Conservation (phyloP, 2,888 invertebrate genomes). For the Arrhopalites spinosus region DNA sequence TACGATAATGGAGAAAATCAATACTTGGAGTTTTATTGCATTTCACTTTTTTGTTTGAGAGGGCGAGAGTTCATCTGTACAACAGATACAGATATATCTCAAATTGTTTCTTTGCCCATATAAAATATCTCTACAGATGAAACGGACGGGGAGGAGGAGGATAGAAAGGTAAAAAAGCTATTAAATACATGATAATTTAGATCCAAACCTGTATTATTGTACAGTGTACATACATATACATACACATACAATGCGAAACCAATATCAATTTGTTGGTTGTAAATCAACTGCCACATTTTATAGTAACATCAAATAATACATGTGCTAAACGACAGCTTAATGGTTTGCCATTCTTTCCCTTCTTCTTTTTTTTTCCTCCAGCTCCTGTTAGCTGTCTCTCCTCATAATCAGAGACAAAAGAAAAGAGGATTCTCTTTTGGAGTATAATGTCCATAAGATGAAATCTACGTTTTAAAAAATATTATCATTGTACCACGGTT, state of each 20-base stretch:
- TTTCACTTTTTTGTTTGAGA: neutral
- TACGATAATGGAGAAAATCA: constrained; percentile 15
- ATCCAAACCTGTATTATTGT: neutral
- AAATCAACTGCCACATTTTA: neutral
- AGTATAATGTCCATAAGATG: no score
- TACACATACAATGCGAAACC: neutral
- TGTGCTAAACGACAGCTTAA: constrained; percentile 25
- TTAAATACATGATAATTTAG: constrained; percentile 1
- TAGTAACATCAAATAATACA: constrained; percentile 7
- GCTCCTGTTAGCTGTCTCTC: neutral
- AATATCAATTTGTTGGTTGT: constrained; percentile 1
- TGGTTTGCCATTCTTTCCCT: constrained; percentile 23
- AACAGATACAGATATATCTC: no score
- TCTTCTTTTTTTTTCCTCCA: constrained; percentile 1
- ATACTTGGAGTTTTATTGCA: neutral
- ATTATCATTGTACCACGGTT: no score
- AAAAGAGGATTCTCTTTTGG: no score
- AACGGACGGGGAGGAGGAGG: no score
- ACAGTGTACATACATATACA: neutral
- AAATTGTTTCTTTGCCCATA: neutral
- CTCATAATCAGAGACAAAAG: no score
- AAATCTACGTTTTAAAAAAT: no score
- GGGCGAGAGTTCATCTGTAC: no score
- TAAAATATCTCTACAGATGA: no score
- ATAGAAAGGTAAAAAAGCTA: constrained; percentile 3